Evolutionary conservation across 2,113 vertebrate species (phyloP).

Genomic region (Pollachius pollachius): DNA sequence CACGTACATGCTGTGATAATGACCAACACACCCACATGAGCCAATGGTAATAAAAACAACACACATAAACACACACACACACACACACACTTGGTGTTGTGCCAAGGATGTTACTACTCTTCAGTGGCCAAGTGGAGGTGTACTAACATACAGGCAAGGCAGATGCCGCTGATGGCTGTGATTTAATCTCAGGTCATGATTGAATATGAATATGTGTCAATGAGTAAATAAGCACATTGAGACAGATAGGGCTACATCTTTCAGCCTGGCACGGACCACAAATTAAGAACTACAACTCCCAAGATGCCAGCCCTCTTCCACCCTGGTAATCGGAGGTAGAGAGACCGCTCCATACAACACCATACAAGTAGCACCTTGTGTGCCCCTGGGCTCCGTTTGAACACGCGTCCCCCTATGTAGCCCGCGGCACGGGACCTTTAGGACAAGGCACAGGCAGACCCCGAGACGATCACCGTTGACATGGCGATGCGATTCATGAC

Average conservation of each 20-base stretch:
- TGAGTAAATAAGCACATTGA: constrained; percentile 35
- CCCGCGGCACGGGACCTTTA: too few relatives aligned
- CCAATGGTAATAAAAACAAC: not conserved
- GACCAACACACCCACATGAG: not conserved
- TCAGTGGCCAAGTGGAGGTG: constrained; percentile 26
- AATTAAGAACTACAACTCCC: constrained; percentile 23
- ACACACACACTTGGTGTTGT: not conserved
- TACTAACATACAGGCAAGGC: constrained; percentile 5
- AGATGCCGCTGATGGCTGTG: constrained; percentile 23
- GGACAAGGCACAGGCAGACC: too few relatives aligned
- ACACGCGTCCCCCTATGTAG: too few relatives aligned
- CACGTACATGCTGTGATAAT: not conserved
- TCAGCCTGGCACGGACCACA: constrained; percentile 38
- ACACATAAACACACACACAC: not conserved
- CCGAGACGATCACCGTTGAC: too few relatives aligned
- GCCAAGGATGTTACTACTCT: not conserved
- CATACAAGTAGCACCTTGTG: too few relatives aligned
- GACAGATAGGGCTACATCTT: constrained; percentile 3
- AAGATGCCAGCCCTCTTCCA: constrained; percentile 12
- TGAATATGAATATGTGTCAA: constrained; percentile 51
- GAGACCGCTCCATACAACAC: too few relatives aligned
- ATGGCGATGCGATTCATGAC: too few relatives aligned
- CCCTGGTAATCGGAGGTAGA: not conserved
- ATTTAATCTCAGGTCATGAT: constrained; percentile 52
- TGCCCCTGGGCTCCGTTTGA: too few relatives aligned